Evolutionary conservation across 2,113 vertebrate genomes (phyloP).

Genomic region (Tyrannus savana): DNA sequence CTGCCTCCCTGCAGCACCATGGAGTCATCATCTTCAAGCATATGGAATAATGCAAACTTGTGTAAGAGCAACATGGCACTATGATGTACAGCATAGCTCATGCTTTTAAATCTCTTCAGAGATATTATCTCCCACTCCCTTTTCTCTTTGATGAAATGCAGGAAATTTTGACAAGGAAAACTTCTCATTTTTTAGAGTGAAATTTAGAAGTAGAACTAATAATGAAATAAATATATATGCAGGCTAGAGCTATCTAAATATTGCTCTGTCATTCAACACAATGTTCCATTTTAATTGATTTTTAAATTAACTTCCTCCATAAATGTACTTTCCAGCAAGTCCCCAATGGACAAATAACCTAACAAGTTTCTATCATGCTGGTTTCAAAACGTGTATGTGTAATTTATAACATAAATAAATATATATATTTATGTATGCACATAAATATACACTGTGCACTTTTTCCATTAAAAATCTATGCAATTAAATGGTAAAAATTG

Average conservation of each 20-base stretch:
- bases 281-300: background rate
- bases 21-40: background rate
- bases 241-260: background rate
- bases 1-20: background rate
- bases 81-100: background rate
- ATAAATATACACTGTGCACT: background rate
- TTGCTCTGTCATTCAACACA: background rate
- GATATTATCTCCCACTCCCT: background rate
- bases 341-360: background rate
- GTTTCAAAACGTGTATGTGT: background rate
- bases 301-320: background rate
- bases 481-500: background rate
- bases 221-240: background rate
- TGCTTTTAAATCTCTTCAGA: background rate
- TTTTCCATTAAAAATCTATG: background rate
- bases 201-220: background rate
- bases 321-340: background rate
- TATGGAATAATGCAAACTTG: background rate
- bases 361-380: background rate
- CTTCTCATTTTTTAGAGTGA: background rate
- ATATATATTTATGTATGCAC: background rate
- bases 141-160: background rate
- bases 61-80: background rate
- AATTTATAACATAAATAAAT: background rate
- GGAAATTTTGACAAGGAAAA: background rate